Base-by-base conservation (phyloP, 2,797 vertebrate species). In the Poecilia wingei region DNA sequence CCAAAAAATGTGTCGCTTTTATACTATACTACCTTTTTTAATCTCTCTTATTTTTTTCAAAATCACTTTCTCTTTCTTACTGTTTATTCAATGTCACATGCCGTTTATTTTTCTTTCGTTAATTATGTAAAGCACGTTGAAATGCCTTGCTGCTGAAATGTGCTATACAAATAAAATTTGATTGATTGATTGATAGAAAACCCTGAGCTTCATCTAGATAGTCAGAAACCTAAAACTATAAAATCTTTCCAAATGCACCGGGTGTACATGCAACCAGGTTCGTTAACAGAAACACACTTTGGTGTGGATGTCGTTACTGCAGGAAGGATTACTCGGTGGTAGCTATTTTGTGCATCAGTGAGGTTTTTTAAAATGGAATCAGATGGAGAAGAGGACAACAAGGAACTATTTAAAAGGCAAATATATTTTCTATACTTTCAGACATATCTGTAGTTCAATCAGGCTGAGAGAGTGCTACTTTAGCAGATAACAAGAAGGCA, bases 401-500 rank as follows among this genome's bases (percentile, higher is more conserved):
- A 43, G 22, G 5, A 69, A 43, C 39, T 43, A 43, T 69, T 41
- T 69, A 12, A 25, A 41, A 41, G 66, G 10, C 20, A 25, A 69
- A 22, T 6, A 12, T n/a, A 6, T 43, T 69, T 43, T n/a, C 9
- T n/a, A n/a, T 25, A 69, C 10, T 3, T 68, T 68, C 3, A 41
- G 64, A 69, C 66, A 69, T 69, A 22, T 69, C 66, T 69, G 4
- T 22, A 68, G 39, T 6, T 69, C 61, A 69, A n/a, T 69, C 10
- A 43, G 66, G 22, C 39, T 43, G 22, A 69, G 66, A 69, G 64
- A 68, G 64, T 41, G 20, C 22, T 20, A 36, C 31, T 3, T 66
- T 20, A 66, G 64, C 20, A 41, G 66, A 69, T 69, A 69, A 69
- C 66, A 69, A 41, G 66, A 69, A 69, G 66, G 66, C 25, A n/a